Percentiles rank a stretch among this genome's conserved stretches.
Conservation (phyloP, 1,140 invertebrate genomes). For the Sycophila sp. region DNA sequence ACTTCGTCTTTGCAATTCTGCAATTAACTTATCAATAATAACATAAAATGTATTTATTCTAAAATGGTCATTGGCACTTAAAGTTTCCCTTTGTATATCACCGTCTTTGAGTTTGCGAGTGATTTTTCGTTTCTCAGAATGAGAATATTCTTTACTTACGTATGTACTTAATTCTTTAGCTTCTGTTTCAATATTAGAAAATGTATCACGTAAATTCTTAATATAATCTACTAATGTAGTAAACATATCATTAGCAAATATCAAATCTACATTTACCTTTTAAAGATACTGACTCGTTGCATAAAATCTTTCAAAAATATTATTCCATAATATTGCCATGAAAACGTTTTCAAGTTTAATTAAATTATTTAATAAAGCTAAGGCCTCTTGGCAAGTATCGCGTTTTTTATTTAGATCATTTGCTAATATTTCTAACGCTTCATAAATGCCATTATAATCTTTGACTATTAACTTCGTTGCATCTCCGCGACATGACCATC, state of each 20-base stretch:
- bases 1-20: not conserved
- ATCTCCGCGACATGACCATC: slow-evolving; percentile 3
- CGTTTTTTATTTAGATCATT: slow-evolving; percentile 2
- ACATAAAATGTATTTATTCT: not conserved
- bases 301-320: slow-evolving; percentile 9
- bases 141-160: slow-evolving; percentile 22
- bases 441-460: slow-evolving; percentile 7
- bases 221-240: slow-evolving; percentile 12
- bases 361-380: slow-evolving; percentile 6
- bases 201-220: slow-evolving; percentile 4
- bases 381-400: not conserved
- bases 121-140: slow-evolving; percentile 6
- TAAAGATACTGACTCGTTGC: not conserved
- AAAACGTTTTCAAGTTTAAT: slow-evolving; percentile 20
- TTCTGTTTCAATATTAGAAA: slow-evolving; percentile 10
- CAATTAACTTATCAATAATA: not conserved
- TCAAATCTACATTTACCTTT: slow-evolving; percentile 20
- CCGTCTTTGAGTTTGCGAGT: no score
- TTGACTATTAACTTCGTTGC: not conserved
- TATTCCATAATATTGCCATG: slow-evolving; percentile 25
- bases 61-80: not conserved
- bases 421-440: not conserved
- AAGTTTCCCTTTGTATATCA: no score
- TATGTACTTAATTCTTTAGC: slow-evolving; percentile 21
- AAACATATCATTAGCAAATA: slow-evolving; percentile 10